Evolutionary conservation across 2,113 vertebrate genomes (phyloP).

Genomic region (Labrus mixtus): DNA sequence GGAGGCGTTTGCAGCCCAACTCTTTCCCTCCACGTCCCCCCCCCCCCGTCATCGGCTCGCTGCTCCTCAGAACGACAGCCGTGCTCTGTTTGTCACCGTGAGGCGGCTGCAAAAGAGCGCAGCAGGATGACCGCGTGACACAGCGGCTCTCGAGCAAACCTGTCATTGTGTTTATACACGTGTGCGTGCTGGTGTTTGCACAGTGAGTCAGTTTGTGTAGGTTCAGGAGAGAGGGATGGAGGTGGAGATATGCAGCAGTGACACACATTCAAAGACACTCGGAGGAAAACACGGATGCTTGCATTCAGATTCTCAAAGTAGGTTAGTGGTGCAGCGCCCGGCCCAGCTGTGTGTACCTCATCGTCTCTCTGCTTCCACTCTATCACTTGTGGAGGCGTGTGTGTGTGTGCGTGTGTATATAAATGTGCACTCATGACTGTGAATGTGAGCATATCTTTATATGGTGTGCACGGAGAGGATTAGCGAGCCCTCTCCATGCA

Average conservation of each 20-base stretch:
- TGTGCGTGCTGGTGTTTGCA: slow-evolving; percentile 26
- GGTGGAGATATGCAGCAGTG: slow-evolving; percentile 45
- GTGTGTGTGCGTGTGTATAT: slow-evolving; percentile 2
- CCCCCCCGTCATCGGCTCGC: neutral
- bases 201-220: slow-evolving; percentile 48
- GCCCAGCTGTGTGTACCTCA: slow-evolving; percentile 70
- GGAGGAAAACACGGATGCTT: slow-evolving; percentile 45
- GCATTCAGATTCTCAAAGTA: slow-evolving; percentile 66
- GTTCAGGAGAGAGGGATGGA: slow-evolving; percentile 31
- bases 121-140: slow-evolving; percentile 32
- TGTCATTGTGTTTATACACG: slow-evolving; percentile 30
- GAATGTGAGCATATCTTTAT: slow-evolving; percentile 46
- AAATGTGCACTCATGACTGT: slow-evolving; percentile 9
- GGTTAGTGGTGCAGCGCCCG: slow-evolving; percentile 67
- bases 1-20: slow-evolving; percentile 31
- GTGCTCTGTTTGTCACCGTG: slow-evolving; percentile 1
- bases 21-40: slow-evolving; percentile 9
- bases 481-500: slow-evolving; percentile 45
- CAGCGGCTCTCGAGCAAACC: slow-evolving; percentile 22
- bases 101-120: slow-evolving; percentile 15
- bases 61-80: slow-evolving; percentile 31
- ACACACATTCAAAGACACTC: slow-evolving; percentile 52
- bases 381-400: slow-evolving; percentile 45
- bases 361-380: slow-evolving; percentile 40
- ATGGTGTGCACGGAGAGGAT: slow-evolving; percentile 55